Evolutionary conservation across 2,797 vertebrate species (phyloP), one percentile per base, ranked within the genome.

Genomic region (Macroramphosus scolopax): DNA sequence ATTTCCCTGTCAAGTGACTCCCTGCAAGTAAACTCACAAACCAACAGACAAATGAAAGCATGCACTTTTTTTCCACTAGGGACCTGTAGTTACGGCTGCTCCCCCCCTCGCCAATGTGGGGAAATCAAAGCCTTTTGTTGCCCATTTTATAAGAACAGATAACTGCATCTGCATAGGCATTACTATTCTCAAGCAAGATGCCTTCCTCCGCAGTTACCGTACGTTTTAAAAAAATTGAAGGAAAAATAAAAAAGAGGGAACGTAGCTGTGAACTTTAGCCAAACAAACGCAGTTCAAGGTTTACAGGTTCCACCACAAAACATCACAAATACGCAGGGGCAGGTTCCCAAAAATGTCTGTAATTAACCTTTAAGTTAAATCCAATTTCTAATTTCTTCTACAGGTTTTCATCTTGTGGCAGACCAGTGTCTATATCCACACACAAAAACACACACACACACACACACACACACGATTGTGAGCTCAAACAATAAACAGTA

Each of bases 1-100:
- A 61, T 62, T 62, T 84, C 83, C 82, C 83, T 72, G 70, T 83
- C 60, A 35, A 74, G 63, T 74, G 62, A 84, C 75, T 84, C 56
- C 75, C 79, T 75, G 67, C 63, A 56, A 71, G 56, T 69, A 65
- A 82, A 82, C 67, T 76, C 74, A 49, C 41, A 67, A 68, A 79
- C 73, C 52, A 72, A 78, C 52, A 51, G 38, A 30, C 35, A 25
- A 68, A 69, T 49, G 8, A 47, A 66, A 6, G 29, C 53, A 53
- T 39, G 49, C 72, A 44, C 2, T 8, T 40, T 25, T 16, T 28
- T 26, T 5, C 11, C 1, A 8, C 13, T 31, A 20, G 32, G 41
- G 49, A 61, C 24, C 45, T 49, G 18, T 25, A 30, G 43, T 45
- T 16, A 13, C 9, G 1, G 18, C 46, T 48, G 28, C 35, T 49